These are phyloP conservation scores for Bombus polaris DNA, from an alignment of 1,140 invertebrate species.

Conservation along the genomic window DNA sequence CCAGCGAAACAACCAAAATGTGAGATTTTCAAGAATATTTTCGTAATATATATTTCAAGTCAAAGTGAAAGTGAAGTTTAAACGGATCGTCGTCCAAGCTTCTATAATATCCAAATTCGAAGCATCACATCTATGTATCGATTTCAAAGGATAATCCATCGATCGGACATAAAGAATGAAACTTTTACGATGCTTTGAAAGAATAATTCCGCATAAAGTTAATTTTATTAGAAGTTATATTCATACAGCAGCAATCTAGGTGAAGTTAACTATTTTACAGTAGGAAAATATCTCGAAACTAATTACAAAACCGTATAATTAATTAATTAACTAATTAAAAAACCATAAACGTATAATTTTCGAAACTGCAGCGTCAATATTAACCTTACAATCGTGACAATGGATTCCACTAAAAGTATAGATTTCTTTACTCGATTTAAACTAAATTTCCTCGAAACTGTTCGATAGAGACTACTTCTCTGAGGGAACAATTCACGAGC, in stretches of 20 bases:
- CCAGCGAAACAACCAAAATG: slow-evolving; percentile 78
- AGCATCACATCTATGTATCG: not conserved
- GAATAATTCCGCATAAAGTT: not conserved
- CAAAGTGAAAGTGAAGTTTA: no score
- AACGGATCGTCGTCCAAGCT: not conserved
- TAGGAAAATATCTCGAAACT: no score
- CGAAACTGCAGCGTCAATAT: not conserved
- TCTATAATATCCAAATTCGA: not conserved
- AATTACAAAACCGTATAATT: no score
- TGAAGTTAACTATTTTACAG: not conserved
- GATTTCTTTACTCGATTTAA: not conserved
- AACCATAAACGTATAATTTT: not conserved
- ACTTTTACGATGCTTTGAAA: not conserved
- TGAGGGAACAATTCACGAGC: not conserved
- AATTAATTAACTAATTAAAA: no score
- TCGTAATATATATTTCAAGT: no score
- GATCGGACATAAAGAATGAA: not conserved
- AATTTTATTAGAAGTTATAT: not conserved
- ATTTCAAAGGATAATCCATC: not conserved
- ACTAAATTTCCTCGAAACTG: not conserved
- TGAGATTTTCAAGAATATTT: slow-evolving; percentile 53
- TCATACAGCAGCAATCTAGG: fast-evolving
- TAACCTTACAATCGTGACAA: not conserved
- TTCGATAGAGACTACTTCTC: no score
- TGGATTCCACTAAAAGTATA: not conserved